These are phyloP conservation scores for Lethrus apterus DNA, from an alignment of 1,140 invertebrate genomes.

Conservation along the genomic window DNA sequence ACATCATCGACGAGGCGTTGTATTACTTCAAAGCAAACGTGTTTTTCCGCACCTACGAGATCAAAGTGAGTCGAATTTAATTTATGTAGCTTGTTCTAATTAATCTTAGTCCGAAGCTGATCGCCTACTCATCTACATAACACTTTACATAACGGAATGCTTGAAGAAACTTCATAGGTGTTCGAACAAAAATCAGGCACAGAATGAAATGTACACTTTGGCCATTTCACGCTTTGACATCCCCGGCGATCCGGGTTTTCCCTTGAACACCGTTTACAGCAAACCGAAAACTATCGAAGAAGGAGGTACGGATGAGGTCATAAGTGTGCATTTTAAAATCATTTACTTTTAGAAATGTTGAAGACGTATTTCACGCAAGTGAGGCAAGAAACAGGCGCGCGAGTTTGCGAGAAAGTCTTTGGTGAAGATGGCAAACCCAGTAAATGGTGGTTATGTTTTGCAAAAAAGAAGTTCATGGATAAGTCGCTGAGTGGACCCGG, in stretches of 20 bases:
- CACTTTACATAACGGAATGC: conserved; percentile 98
- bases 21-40: conserved; percentile 99
- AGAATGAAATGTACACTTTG: conserved; percentile 93
- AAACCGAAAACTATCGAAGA: conserved; percentile 74
- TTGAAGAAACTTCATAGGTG: conserved; percentile 92
- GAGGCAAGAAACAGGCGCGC: conserved; percentile 86
- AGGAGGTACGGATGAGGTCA: conserved; percentile 52
- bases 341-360: conserved; percentile 67
- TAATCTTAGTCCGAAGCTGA: conserved; percentile 81
- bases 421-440: conserved; percentile 89
- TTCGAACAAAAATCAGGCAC: conserved; percentile 78
- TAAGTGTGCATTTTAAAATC: background rate
- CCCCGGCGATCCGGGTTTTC: conserved; percentile 92
- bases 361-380: conserved; percentile 90
- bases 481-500: conserved; percentile 85
- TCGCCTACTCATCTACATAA: conserved; percentile 94
- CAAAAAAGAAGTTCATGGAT: conserved; percentile 99
- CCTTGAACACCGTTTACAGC: conserved; percentile 94
- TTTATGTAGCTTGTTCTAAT: conserved; percentile 19
- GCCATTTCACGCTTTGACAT: conserved; percentile 95
- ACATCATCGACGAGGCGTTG: conserved; percentile 97
- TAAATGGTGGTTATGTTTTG: conserved; percentile 99
- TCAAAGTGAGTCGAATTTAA: conserved; percentile 61
- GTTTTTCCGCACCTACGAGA: conserved; percentile 98
- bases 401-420: conserved; percentile 90